These are phyloP conservation scores for Mionectes olivaceus DNA, from an alignment of 2,797 vertebrate species.

Conservation along the genomic window DNA sequence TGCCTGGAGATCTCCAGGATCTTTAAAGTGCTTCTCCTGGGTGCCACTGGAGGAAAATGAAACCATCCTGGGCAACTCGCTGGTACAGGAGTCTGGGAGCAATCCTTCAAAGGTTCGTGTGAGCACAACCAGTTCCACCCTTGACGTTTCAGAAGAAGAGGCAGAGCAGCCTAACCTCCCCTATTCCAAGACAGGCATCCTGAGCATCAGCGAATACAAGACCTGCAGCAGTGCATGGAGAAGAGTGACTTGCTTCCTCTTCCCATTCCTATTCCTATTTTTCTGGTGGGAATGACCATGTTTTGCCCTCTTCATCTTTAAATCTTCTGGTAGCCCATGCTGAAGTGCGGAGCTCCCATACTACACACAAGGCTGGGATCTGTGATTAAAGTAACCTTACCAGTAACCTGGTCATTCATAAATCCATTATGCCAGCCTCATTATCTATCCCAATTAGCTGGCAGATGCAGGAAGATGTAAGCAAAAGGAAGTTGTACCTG, in stretches of 20 bases:
- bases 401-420: background rate
- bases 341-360: rapidly evolving
- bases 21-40: background rate
- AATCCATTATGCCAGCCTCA: background rate
- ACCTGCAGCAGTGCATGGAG: background rate
- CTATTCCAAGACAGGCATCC: background rate
- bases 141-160: background rate
- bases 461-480: background rate
- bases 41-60: background rate
- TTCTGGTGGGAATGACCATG: background rate
- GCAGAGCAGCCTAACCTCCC: background rate
- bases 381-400: background rate
- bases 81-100: rapidly evolving
- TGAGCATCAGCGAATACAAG: background rate
- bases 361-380: background rate
- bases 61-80: background rate
- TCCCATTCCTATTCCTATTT: background rate
- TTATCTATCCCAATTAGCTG: background rate
- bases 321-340: background rate
- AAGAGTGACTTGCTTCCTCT: background rate
- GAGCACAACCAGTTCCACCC: background rate
- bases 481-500: background rate
- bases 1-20: background rate
- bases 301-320: background rate
- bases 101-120: background rate